phyloP scores from a whole-genome alignment of 2,888 invertebrate genomes.

The Epirrhoe alternata region DNA sequence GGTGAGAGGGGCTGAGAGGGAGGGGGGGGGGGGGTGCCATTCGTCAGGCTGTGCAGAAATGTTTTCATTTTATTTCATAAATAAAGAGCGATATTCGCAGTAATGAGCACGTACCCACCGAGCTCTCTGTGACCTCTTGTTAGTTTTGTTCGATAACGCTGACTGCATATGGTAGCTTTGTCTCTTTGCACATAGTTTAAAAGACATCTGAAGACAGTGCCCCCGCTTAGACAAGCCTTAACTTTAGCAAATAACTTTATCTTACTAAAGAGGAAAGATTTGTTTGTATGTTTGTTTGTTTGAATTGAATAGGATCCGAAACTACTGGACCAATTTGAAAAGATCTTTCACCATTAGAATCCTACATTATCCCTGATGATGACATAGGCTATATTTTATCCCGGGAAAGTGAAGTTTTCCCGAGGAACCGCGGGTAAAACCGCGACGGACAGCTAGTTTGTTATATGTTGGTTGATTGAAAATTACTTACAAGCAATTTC shows the following conservation, averaged over 20 bases:
- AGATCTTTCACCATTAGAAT: no score
- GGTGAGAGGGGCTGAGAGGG: slow-evolving; percentile 38
- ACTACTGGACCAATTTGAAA: no score
- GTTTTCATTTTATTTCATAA: slow-evolving; percentile 85
- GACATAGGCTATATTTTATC: no score
- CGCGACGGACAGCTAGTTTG: no score
- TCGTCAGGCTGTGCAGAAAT: slow-evolving; percentile 79
- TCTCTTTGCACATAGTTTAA: background rate
- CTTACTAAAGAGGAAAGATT: background rate
- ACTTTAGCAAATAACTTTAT: background rate
- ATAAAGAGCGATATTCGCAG: slow-evolving; percentile 74
- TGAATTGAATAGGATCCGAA: no score
- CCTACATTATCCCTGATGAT: no score
- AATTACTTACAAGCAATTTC: no score
- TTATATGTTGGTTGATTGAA: no score
- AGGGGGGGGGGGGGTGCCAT: slow-evolving; percentile 51
- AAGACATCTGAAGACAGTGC: no score
- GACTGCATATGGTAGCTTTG: background rate
- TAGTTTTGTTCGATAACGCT: background rate
- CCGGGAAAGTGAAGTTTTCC: no score
- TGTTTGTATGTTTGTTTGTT: no score
- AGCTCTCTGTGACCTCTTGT: background rate
- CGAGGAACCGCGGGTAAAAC: no score
- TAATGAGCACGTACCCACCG: slow-evolving; percentile 61
- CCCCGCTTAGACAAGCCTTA: background rate